These are phyloP conservation scores for Hyalella azteca DNA, from an alignment of 2,888 invertebrate species.

Conservation along the genomic window DNA sequence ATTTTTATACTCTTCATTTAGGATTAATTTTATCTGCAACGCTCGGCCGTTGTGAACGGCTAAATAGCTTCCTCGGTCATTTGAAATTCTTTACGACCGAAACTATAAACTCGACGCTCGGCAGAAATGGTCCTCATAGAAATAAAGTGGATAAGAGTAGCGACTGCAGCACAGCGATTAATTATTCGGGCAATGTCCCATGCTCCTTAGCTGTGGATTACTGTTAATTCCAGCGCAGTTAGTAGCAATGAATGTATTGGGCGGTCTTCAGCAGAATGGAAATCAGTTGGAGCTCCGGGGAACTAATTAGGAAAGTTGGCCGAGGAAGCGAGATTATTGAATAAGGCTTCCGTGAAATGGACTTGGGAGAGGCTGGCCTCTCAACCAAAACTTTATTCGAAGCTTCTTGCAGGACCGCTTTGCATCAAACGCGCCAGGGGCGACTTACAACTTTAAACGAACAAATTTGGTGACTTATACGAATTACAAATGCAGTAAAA, in stretches of 20 bases:
- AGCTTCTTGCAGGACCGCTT: background rate
- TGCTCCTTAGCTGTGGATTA: background rate
- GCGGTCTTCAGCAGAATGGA: background rate
- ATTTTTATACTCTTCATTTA: too few species aligned
- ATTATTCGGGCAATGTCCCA: background rate
- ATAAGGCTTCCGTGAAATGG: slow-evolving; percentile 21
- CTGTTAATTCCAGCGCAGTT: background rate
- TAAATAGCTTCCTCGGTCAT: too few species aligned
- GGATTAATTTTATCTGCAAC: too few species aligned
- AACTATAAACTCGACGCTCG: too few species aligned
- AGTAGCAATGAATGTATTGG: background rate
- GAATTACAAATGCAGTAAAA: too few species aligned
- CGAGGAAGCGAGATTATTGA: slow-evolving; percentile 7
- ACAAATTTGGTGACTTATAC: too few species aligned
- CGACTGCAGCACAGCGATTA: background rate
- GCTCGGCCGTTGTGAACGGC: too few species aligned
- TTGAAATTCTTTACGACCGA: too few species aligned
- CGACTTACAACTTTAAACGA: too few species aligned
- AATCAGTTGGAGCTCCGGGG: background rate
- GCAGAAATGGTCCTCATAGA: too few species aligned
- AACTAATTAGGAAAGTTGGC: slow-evolving; percentile 23
- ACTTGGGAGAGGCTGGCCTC: background rate
- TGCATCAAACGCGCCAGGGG: too few species aligned
- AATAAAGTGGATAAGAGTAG: background rate
- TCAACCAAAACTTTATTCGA: background rate